Percentiles rank a stretch among this genome's conserved stretches.
Conservation (phyloP, 2,888 invertebrate genomes). For the Euphydryas editha region DNA sequence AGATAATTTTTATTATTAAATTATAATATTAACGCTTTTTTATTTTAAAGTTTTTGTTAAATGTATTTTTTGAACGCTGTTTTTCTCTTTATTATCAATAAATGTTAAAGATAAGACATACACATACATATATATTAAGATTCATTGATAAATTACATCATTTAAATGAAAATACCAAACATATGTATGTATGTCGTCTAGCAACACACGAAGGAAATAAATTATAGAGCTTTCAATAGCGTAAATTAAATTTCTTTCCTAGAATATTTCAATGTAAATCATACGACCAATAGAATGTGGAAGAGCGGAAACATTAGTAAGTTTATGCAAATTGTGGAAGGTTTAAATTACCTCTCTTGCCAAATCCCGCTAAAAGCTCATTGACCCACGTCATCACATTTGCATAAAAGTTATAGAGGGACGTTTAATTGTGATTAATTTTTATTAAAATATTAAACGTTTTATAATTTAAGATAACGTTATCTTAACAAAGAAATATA, state of each 20-base stretch:
- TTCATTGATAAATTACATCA: neutral
- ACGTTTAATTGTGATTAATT: neutral
- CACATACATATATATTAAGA: neutral
- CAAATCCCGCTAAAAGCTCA: neutral
- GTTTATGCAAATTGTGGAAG: constrained; percentile 34
- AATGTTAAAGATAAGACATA: too few relatives aligned
- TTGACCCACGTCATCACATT: neutral
- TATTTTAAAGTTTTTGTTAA: neutral
- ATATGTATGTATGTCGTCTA: neutral
- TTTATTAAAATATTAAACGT: neutral
- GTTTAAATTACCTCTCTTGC: constrained; percentile 29
- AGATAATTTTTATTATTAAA: neutral
- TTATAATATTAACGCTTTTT: neutral
- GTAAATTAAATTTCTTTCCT: constrained; percentile 24
- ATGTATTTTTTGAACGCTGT: neutral
- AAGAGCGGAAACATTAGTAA: constrained; percentile 17
- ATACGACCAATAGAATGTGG: constrained; percentile 17
- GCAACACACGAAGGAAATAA: neutral
- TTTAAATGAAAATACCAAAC: neutral
- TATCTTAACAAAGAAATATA: neutral
- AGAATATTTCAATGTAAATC: constrained; percentile 31
- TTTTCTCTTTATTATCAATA: too few relatives aligned
- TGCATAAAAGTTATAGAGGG: constrained; percentile 16
- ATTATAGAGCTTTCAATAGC: constrained; percentile 4
- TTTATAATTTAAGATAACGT: neutral